phyloP scores from a whole-genome alignment of 2,113 vertebrate genomes.

The Eretmochelys imbricata region DNA sequence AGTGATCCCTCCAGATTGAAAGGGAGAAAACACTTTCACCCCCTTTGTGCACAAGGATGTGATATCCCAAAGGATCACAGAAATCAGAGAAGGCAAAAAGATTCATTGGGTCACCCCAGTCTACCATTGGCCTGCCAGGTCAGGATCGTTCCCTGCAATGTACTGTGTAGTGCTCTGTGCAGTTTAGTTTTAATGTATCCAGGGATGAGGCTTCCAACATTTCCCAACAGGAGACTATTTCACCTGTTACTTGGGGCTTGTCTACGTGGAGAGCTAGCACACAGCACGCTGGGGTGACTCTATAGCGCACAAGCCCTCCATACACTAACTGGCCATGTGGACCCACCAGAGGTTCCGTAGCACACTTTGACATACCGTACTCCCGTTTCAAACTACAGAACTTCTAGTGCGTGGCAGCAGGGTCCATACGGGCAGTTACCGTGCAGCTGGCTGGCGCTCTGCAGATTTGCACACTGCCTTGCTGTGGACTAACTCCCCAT shows the following conservation, averaged over 20 bases:
- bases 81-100: background rate
- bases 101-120: background rate
- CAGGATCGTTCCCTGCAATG: background rate
- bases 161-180: background rate
- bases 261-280: too few species aligned
- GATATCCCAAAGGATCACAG: background rate
- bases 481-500: background rate
- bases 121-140: background rate
- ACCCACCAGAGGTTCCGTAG: background rate
- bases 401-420: background rate
- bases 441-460: background rate
- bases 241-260: background rate
- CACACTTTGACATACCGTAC: background rate
- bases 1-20: background rate
- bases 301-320: background rate
- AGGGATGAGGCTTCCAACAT: background rate
- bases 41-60: background rate
- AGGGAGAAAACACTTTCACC: slow-evolving; percentile 21
- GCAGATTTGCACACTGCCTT: background rate
- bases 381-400: background rate
- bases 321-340: background rate
- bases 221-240: background rate
- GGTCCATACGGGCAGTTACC: background rate
- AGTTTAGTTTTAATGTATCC: background rate
- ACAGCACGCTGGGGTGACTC: background rate